Conservation (phyloP, 2,888 invertebrate genomes). For the Amiota mariae region DNA sequence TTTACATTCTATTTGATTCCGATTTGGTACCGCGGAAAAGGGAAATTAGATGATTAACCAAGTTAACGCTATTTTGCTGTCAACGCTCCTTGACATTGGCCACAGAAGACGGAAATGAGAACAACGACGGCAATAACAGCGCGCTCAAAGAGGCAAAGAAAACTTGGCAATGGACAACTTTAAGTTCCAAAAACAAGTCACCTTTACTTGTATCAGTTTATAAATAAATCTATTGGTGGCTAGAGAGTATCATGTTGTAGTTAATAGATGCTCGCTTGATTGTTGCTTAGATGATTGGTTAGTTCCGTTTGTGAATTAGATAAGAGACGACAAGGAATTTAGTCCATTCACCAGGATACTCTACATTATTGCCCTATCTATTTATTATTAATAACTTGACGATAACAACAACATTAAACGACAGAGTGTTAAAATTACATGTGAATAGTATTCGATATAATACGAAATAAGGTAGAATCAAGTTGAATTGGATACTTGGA, state of each 20-base stretch:
- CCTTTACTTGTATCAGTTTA: no score
- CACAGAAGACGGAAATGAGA: no score
- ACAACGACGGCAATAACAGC: not conserved
- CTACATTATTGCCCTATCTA: not conserved
- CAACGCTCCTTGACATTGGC: not conserved
- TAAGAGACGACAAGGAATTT: no score
- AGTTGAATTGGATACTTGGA: not conserved
- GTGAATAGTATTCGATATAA: not conserved
- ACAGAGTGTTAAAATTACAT: not conserved
- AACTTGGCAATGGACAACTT: not conserved
- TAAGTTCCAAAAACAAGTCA: no score
- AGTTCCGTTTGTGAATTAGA: no score
- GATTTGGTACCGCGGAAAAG: slow-evolving; percentile 31
- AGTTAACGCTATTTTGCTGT: slow-evolving; percentile 27
- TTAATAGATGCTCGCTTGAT: no score
- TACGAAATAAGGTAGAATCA: not conserved
- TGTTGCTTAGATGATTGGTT: no score
- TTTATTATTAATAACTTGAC: not conserved
- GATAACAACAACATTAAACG: not conserved
- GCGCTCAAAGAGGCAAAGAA: not conserved
- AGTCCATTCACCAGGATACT: no score
- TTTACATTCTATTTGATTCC: not conserved
- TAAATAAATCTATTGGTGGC: no score
- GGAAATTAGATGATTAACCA: slow-evolving; percentile 50
- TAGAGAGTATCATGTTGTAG: no score